Evolutionary conservation across 37 sponge, comb jelly and placozoan species (phyloP).

Genomic region (Ephydatia muelleri): DNA sequence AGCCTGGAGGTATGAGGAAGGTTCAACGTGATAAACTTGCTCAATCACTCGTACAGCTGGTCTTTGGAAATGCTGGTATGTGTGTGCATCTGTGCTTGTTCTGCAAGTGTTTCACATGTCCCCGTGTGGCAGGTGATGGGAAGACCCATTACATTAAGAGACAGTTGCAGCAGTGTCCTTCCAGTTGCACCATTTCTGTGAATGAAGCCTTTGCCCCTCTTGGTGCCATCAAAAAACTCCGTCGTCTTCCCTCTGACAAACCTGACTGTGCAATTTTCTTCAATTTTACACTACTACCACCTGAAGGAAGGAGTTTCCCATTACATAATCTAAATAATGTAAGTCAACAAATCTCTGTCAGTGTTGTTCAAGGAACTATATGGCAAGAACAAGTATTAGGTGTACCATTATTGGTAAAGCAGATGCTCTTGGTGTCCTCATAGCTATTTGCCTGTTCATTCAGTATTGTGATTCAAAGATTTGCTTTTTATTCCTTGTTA

Average conservation of each 20-base stretch:
- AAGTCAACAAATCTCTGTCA: too few relatives aligned
- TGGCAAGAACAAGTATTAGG: too few relatives aligned
- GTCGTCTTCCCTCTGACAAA: slow-evolving; percentile 38
- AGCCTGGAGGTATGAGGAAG: background rate
- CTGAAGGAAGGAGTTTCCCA: slow-evolving; percentile 31
- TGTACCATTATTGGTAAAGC: too few relatives aligned
- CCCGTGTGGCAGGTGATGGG: slow-evolving; percentile 78
- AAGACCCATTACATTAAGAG: slow-evolving; percentile 88
- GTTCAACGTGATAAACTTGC: background rate
- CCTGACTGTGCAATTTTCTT: slow-evolving; percentile 73
- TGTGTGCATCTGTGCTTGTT: background rate
- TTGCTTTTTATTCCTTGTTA: background rate
- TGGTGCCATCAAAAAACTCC: slow-evolving; percentile 70
- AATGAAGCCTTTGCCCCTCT: slow-evolving; percentile 86
- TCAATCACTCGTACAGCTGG: slow-evolving; percentile 36
- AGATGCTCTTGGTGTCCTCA: too few relatives aligned
- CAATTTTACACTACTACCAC: slow-evolving; percentile 83
- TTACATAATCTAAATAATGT: background rate
- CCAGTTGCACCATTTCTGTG: slow-evolving; percentile 64
- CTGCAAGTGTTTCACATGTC: background rate
- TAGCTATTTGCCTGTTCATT: too few relatives aligned
- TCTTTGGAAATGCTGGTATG: slow-evolving; percentile 77
- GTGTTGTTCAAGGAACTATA: too few relatives aligned
- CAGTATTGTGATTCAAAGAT: too few relatives aligned
- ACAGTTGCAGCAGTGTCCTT: slow-evolving; percentile 34